These are phyloP conservation scores for Microplitis manilae DNA, from an alignment of 2,888 invertebrate genomes.

Conservation along the genomic window DNA sequence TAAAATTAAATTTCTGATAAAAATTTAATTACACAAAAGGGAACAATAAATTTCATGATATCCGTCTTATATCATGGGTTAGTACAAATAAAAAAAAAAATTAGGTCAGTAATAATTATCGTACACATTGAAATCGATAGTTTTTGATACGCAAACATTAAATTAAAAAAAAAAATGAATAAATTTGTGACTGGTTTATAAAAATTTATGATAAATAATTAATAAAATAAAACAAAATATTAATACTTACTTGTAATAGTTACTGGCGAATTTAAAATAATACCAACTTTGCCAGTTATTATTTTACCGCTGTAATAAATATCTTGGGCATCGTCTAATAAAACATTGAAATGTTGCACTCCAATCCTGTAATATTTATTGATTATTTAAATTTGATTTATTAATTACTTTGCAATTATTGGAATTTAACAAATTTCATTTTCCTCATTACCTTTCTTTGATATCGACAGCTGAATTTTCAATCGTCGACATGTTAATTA, in stretches of 20 bases:
- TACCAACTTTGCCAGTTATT: constrained; percentile 56
- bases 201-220: constrained; percentile 2
- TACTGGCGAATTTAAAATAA: constrained; percentile 54
- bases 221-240: constrained; percentile 20
- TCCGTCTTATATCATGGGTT: too few relatives aligned
- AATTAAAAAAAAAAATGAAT: background rate
- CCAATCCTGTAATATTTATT: constrained; percentile 53
- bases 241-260: constrained; percentile 54
- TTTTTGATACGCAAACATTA: constrained; percentile 19
- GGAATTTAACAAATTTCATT: background rate
- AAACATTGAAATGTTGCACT: constrained; percentile 55
- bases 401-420: too few relatives aligned
- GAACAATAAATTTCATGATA: too few relatives aligned
- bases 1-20: too few relatives aligned
- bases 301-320: constrained; percentile 59
- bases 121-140: too few relatives aligned
- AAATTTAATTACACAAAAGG: too few relatives aligned
- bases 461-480: background rate
- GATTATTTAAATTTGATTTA: background rate
- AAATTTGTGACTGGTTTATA: too few relatives aligned
- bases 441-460: background rate
- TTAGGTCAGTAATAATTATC: too few relatives aligned
- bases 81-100: too few relatives aligned
- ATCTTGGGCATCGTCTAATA: constrained; percentile 56
- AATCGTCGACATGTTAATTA: background rate